A percentile compares a stretch with the other conserved stretches of the same genome.
phyloP scores from a whole-genome alignment of 1,140 invertebrate genomes.

The Latrodectus geometricus region DNA sequence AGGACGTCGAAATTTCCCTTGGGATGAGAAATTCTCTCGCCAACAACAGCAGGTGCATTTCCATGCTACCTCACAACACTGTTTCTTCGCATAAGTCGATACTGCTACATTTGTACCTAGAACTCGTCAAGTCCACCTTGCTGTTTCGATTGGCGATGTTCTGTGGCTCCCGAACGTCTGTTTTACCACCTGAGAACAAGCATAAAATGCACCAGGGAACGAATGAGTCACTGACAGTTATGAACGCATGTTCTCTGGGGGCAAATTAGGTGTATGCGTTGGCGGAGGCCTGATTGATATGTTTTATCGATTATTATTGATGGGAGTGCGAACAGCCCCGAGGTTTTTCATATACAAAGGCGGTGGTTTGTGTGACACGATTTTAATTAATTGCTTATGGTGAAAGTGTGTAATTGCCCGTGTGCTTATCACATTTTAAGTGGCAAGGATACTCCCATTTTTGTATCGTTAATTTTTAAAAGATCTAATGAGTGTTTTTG shows the following conservation, averaged over 20 bases:
- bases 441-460: not conserved
- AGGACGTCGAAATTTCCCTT: not conserved
- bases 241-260: not conserved
- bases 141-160: not conserved
- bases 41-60: slow-evolving; percentile 8
- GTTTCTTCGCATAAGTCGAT: not conserved
- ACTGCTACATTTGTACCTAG: not conserved
- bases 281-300: slow-evolving; percentile 22
- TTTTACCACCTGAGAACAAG: slow-evolving; percentile 41
- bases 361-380: slow-evolving; percentile 11
- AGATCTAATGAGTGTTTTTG: too few relatives aligned
- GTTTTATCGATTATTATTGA: slow-evolving; percentile 43
- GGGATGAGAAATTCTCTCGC: not conserved
- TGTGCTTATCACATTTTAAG: not conserved
- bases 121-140: slow-evolving; percentile 1
- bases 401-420: slow-evolving; percentile 14
- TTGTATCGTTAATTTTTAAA: too few relatives aligned
- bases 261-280: slow-evolving; percentile 7
- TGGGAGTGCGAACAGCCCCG: slow-evolving; percentile 6
- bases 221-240: slow-evolving; percentile 15
- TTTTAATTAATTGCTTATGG: slow-evolving; percentile 14
- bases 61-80: slow-evolving; percentile 8
- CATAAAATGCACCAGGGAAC: slow-evolving; percentile 1
- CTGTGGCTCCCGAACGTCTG: not conserved
- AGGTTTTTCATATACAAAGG: not conserved